These are phyloP conservation scores for Tupiocoris notatus DNA, from an alignment of 2,888 invertebrate genomes.

Conservation along the genomic window DNA sequence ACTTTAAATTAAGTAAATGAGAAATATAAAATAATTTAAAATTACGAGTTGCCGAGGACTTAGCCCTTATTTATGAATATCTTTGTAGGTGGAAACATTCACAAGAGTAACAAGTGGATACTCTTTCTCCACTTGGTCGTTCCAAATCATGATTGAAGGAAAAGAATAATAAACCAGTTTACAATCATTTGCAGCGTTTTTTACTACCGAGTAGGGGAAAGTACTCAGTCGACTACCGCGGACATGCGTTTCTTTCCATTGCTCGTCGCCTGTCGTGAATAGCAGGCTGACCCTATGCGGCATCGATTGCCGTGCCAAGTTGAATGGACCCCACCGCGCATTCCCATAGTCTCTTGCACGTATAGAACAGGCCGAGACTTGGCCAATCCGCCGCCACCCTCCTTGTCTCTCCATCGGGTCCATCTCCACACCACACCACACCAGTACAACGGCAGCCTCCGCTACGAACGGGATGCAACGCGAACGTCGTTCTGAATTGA, in stretches of 20 bases:
- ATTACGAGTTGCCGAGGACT: no score
- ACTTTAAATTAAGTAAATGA: no score
- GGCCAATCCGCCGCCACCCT: neutral
- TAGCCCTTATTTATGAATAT: no score
- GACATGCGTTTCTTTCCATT: neutral
- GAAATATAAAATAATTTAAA: no score
- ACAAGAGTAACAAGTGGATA: no score
- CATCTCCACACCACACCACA: neutral
- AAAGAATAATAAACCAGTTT: no score
- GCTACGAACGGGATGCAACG: neutral
- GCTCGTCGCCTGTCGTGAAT: neutral
- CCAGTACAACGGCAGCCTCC: neutral
- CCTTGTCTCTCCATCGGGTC: neutral
- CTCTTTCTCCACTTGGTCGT: no score
- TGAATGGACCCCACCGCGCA: constrained; percentile 23
- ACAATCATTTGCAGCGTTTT: no score
- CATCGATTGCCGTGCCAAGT: constrained; percentile 38
- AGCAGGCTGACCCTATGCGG: neutral
- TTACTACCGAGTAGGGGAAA: no score
- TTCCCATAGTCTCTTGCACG: neutral
- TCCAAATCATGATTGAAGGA: no score
- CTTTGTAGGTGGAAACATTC: no score
- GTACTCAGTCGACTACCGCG: neutral
- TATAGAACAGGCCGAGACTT: neutral
- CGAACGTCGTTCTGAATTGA: no score